A percentile compares a stretch with the other conserved stretches of the same genome.
phyloP scores from a whole-genome alignment of 2,113 vertebrate genomes.

The Thamnophis sirtalis region DNA sequence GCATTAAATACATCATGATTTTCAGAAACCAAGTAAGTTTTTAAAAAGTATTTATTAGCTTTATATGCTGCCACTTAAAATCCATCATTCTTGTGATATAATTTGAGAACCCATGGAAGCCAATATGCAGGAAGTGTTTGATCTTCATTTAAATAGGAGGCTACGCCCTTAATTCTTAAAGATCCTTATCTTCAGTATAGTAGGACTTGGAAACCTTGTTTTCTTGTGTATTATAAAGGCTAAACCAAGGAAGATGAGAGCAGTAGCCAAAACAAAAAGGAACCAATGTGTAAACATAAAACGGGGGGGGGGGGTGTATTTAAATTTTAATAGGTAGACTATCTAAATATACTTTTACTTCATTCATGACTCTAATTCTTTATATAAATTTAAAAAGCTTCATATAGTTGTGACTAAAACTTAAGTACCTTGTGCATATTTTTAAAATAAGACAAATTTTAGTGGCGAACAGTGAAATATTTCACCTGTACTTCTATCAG shows the following conservation, averaged over 20 bases:
- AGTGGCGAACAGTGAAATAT: neutral
- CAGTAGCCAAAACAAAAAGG: neutral
- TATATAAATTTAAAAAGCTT: neutral
- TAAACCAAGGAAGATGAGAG: neutral
- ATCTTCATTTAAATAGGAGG: neutral
- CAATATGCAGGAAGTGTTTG: neutral
- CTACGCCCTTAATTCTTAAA: neutral
- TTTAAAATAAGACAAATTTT: neutral
- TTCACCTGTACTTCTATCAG: neutral
- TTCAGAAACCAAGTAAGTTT: slow-evolving; percentile 92
- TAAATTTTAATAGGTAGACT: neutral
- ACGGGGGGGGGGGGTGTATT: too few species aligned
- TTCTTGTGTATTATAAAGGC: neutral
- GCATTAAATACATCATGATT: slow-evolving; percentile 99
- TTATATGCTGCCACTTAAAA: neutral
- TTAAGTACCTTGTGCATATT: neutral
- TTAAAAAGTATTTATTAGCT: neutral
- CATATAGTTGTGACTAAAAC: neutral
- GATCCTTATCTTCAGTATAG: neutral
- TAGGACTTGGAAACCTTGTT: neutral
- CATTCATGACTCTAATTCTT: neutral
- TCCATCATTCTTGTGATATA: neutral
- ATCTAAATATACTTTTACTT: neutral
- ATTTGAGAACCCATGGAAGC: neutral
- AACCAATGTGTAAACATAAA: neutral